Evolutionary conservation across 1,140 invertebrate species (phyloP).

Genomic region (Drosophila mojavensis): DNA sequence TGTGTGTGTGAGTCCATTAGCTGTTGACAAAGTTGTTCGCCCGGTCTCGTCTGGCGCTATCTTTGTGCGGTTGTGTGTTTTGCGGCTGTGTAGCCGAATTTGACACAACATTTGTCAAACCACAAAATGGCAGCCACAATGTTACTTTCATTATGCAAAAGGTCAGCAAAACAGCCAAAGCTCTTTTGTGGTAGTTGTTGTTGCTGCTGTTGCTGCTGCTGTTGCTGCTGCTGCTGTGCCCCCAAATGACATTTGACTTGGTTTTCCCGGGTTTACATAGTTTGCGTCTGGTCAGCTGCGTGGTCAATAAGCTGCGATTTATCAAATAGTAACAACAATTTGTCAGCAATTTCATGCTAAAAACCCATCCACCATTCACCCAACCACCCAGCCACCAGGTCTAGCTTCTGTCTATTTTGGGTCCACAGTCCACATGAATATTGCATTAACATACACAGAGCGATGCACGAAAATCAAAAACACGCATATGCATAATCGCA

Average conservation of each 20-base stretch:
- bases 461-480: constrained; percentile 34
- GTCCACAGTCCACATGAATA: neutral
- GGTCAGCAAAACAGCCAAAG: constrained; percentile 57
- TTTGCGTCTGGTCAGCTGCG: constrained; percentile 45
- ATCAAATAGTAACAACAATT: constrained; percentile 46
- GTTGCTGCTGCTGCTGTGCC: neutral
- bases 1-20: constrained; percentile 68
- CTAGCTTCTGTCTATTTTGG: constrained; percentile 33
- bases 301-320: constrained; percentile 69
- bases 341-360: constrained; percentile 6
- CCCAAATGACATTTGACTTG: constrained; percentile 66
- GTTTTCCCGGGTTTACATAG: constrained; percentile 34
- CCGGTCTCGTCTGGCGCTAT: constrained; percentile 30
- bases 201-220: constrained; percentile 1
- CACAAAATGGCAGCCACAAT: constrained; percentile 77
- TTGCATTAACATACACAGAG: constrained; percentile 31
- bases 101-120: constrained; percentile 82
- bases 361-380: neutral
- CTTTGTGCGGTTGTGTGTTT: constrained; percentile 34
- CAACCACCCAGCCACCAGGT: neutral
- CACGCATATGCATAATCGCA: constrained; percentile 62
- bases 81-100: constrained; percentile 77
- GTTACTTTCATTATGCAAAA: constrained; percentile 82
- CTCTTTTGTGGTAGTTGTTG: neutral
- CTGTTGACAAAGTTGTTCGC: constrained; percentile 80